Evolutionary conservation across 2,888 invertebrate species (phyloP).

Genomic region (Pherbina coryleti): DNA sequence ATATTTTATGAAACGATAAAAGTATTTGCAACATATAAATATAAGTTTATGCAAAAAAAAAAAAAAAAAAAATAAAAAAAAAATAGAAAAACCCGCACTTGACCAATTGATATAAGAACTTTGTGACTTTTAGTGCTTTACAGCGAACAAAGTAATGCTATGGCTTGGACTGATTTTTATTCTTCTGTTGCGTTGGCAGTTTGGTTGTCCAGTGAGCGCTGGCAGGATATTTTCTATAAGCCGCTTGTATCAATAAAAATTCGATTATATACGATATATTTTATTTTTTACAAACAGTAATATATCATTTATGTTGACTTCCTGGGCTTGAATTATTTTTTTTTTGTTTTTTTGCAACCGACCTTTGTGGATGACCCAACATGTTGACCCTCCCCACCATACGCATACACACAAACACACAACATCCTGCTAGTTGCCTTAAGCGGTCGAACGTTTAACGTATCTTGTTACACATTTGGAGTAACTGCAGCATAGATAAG

Average conservation of each 20-base stretch:
- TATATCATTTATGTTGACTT: conserved; percentile 55
- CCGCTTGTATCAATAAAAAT: conserved; percentile 70
- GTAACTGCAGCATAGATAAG: conserved; percentile 29
- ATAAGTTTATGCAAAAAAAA: background rate
- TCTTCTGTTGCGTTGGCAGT: background rate
- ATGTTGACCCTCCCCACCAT: background rate
- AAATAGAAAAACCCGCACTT: conserved; percentile 3
- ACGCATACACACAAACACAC: no score
- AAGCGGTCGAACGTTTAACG: conserved; percentile 35
- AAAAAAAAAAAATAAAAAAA: background rate
- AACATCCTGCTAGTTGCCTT: background rate
- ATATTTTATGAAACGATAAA: background rate
- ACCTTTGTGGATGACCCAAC: conserved; percentile 55
- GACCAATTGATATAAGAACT: conserved; percentile 22
- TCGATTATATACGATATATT: conserved; percentile 63
- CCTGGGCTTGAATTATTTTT: background rate
- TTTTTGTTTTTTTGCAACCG: background rate
- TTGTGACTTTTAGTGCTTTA: background rate
- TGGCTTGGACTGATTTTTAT: background rate
- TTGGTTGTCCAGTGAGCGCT: background rate
- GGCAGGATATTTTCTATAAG: conserved; percentile 53
- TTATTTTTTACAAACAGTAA: conserved; percentile 54
- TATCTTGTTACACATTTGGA: conserved; percentile 11
- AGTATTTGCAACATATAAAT: conserved; percentile 13
- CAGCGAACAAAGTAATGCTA: background rate